Evolutionary conservation across 2,888 invertebrate genomes (phyloP), one percentile per base, ranked within the genome.

Genomic region (Sesia bembeciformis): DNA sequence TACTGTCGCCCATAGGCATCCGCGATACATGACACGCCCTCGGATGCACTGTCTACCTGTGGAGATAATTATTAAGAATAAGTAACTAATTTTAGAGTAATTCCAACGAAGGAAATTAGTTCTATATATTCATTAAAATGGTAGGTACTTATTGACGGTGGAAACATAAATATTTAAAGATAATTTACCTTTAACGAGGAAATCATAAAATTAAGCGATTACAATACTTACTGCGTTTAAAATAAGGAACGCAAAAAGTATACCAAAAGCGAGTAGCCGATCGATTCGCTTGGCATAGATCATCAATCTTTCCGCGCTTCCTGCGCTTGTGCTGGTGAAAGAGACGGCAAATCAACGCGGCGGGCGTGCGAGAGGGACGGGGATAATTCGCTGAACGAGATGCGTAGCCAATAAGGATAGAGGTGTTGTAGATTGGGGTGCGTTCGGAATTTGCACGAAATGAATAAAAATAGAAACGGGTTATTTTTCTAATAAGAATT

Each of bases 251-350:
- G n/a, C 58, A 66, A 59, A 57, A n/a, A 62, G 63, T 64, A 66
- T 63, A 60, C 60, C 59, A 51, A 55, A 39, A 38, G 23, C 42
- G 51, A 54, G 52, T 54, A 59, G 60, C 58, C 63, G 62, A 69
- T 72, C 74, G 74, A 75, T 72, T 66, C 69, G 58, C 61, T 50
- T 8, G 64, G 78, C 74, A 81, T 80, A 81, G 78, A 81, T 83
- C 84, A 83, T 85, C 83, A 82, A 82, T 81, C 81, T 78, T 69
- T 76, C 70, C 63, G 60, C 62, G 60, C 76, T 82, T 85, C 84
- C 84, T 82, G 77, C 74, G 78, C 63, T 66, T 67, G 77, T 77
- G 78, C 63, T 67, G 67, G 77, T 77, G 50, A 50, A 40, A n/a
- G 53, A 53, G 53, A 53, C 40, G 40, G 41, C 40, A 6, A 8